Percentiles rank a stretch among this genome's conserved stretches.
These are phyloP conservation scores for Ciconia maguari DNA, from an alignment of 2,113 vertebrate species.

Conservation along the genomic window DNA sequence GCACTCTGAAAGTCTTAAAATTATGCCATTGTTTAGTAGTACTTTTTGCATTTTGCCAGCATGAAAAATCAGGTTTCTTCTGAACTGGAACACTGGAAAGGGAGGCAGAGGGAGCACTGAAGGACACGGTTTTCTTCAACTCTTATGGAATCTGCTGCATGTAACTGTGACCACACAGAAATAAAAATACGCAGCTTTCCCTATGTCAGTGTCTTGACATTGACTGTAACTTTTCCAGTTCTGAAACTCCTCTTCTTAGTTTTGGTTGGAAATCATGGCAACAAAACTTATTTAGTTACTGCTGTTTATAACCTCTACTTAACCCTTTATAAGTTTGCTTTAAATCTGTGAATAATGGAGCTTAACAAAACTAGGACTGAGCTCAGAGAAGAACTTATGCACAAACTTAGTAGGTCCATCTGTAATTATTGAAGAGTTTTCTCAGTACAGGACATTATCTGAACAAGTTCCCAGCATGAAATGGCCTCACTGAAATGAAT, in stretches of 20 bases:
- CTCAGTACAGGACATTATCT: background rate
- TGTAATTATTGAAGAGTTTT: background rate
- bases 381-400: background rate
- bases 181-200: background rate
- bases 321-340: background rate
- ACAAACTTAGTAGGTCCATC: background rate
- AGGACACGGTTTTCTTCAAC: background rate
- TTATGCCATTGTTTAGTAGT: background rate
- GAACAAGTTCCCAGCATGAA: background rate
- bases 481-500: background rate
- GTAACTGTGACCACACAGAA: background rate
- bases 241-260: background rate
- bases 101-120: background rate
- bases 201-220: background rate
- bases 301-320: background rate
- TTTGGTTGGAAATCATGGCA: background rate
- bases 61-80: background rate
- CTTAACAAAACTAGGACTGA: background rate
- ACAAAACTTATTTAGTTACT: background rate
- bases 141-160: background rate
- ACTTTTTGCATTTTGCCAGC: background rate
- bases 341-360: background rate
- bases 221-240: background rate
- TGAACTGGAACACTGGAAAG: background rate
- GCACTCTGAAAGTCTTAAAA: background rate